A percentile compares a stretch with the other conserved stretches of the same genome.
Evolutionary conservation across 2,888 invertebrate genomes (phyloP).

Genomic region (Philereme transversata): DNA sequence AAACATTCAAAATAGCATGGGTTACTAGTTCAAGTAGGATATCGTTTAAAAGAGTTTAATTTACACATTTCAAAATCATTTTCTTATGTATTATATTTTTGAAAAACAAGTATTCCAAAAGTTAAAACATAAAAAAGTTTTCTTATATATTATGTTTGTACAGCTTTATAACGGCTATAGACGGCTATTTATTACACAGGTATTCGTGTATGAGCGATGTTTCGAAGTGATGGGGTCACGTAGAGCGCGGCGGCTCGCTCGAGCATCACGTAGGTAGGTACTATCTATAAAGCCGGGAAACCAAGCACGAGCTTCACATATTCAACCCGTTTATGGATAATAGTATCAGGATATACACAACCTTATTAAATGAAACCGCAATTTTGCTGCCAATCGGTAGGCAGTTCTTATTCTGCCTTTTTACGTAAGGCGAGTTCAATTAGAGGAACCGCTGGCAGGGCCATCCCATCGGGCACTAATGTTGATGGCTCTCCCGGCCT

Average conservation of each 20-base stretch:
- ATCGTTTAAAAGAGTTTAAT: too few relatives aligned
- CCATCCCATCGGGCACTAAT: constrained; percentile 19
- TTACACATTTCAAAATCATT: too few relatives aligned
- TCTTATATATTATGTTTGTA: too few relatives aligned
- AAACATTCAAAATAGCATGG: too few relatives aligned
- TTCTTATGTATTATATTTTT: too few relatives aligned
- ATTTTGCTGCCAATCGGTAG: constrained; percentile 45
- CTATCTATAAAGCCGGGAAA: constrained; percentile 54
- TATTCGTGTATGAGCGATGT: constrained; percentile 19
- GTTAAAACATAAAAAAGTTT: too few relatives aligned
- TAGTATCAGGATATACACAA: constrained; percentile 51
- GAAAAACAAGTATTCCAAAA: too few relatives aligned
- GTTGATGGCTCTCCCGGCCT: constrained; percentile 22
- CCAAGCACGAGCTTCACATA: constrained; percentile 48
- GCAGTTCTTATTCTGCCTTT: constrained; percentile 45
- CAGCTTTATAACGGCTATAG: not conserved
- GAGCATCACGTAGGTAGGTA: constrained; percentile 46
- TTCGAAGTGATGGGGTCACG: constrained; percentile 44
- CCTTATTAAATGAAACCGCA: constrained; percentile 52
- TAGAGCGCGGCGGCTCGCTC: constrained; percentile 35
- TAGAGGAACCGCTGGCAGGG: constrained; percentile 22
- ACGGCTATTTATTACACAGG: not conserved
- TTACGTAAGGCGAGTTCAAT: constrained; percentile 31
- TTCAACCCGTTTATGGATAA: constrained; percentile 55
- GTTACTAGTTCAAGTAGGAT: too few relatives aligned